phyloP scores from a whole-genome alignment of 2,797 vertebrate species.

The Argentina silus region DNA sequence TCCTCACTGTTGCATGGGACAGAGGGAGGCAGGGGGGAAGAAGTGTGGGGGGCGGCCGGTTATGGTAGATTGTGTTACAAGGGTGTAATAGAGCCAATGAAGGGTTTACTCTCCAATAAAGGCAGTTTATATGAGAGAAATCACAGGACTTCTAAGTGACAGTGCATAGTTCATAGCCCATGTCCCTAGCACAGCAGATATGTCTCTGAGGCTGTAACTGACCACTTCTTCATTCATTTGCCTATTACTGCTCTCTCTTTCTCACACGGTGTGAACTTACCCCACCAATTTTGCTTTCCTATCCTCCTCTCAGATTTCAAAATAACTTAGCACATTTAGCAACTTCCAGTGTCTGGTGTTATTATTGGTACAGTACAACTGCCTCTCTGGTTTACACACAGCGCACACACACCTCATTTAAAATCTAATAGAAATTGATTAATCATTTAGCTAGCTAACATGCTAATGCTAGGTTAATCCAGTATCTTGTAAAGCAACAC shows the following conservation, averaged over 20 bases:
- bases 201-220: background rate
- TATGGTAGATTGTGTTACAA: conserved; percentile 19
- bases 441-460: too few relatives aligned
- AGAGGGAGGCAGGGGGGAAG: background rate
- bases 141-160: background rate
- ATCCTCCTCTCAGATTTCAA: conserved; percentile 50
- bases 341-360: conserved; percentile 59
- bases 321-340: conserved; percentile 49
- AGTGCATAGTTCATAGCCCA: background rate
- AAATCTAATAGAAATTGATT: background rate
- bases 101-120: conserved; percentile 5
- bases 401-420: background rate
- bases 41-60: background rate
- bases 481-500: background rate
- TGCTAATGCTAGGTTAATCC: background rate
- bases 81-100: background rate
- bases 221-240: conserved; percentile 12
- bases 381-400: background rate
- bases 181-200: background rate
- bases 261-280: background rate
- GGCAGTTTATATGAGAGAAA: background rate
- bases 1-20: conserved; percentile 9
- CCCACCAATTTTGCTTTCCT: conserved; percentile 20
- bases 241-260: background rate
- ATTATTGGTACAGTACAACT: conserved; percentile 20